Evolutionary conservation across 2,888 invertebrate genomes (phyloP).

Genomic region (Ecliptopera silaceata): DNA sequence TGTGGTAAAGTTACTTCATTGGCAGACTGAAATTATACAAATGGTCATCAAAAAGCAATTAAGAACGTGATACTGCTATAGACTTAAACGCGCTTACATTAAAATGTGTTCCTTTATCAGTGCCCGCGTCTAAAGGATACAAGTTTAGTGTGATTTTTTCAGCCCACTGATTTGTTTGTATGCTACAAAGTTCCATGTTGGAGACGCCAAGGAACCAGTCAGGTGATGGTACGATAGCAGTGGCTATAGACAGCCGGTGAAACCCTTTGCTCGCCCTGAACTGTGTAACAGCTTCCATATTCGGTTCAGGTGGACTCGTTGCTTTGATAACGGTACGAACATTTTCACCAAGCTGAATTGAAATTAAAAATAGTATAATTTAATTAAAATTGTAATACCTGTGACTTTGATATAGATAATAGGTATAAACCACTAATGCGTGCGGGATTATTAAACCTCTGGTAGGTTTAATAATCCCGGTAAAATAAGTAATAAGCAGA

Average conservation of each 20-base stretch:
- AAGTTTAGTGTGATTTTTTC: slow-evolving; percentile 91
- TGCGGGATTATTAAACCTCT: no score
- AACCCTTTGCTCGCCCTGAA: slow-evolving; percentile 64
- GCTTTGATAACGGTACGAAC: slow-evolving; percentile 74
- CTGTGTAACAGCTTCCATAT: slow-evolving; percentile 57
- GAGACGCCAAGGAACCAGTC: slow-evolving; percentile 99
- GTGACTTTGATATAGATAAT: no score
- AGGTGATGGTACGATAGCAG: slow-evolving; percentile 85
- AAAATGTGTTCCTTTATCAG: slow-evolving; percentile 95
- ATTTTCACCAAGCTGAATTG: slow-evolving; percentile 52
- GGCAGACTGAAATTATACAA: slow-evolving; percentile 51
- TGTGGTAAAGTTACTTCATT: slow-evolving; percentile 73
- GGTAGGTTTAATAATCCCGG: no score
- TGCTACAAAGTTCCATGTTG: slow-evolving; percentile 92
- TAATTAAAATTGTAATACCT: neutral
- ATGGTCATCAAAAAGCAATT: neutral
- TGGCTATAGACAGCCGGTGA: slow-evolving; percentile 67
- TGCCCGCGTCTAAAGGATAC: slow-evolving; percentile 97
- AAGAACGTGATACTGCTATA: neutral
- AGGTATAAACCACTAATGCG: no score
- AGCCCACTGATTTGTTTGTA: slow-evolving; percentile 90
- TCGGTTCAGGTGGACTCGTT: slow-evolving; percentile 56
- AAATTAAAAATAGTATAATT: neutral
- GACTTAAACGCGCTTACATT: slow-evolving; percentile 80
- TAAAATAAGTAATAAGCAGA: no score